Evolutionary conservation across 37 sponge, comb jelly and placozoan genomes (phyloP).

Genomic region (Cladorhizidae sp.): DNA sequence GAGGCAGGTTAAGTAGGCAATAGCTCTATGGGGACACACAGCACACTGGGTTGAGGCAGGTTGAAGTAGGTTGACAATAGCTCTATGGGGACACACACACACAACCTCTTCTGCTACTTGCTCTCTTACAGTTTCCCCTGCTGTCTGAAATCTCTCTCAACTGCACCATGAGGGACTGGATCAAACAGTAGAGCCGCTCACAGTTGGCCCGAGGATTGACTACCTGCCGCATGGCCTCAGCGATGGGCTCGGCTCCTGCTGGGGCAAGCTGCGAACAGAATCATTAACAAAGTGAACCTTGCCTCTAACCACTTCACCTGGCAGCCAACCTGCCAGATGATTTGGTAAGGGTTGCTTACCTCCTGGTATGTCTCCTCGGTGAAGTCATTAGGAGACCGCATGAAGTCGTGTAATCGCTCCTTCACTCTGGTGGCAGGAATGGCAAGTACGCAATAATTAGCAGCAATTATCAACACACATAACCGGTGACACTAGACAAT

Average conservation of each 20-base stretch:
- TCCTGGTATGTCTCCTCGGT: conserved; percentile 19
- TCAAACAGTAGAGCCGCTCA: conserved; percentile 38
- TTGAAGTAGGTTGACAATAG: conserved; percentile 60
- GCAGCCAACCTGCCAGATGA: no score
- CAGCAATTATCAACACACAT: no score
- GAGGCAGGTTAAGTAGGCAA: no score
- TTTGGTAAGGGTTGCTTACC: conserved; percentile 10
- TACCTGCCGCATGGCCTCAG: conserved; percentile 63
- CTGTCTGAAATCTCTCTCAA: conserved; percentile 20
- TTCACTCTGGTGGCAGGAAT: conserved; percentile 23
- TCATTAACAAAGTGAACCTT: no score
- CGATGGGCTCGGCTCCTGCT: conserved; percentile 51
- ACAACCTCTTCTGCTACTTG: background rate
- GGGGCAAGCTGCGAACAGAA: conserved; percentile 70
- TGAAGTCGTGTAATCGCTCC: conserved; percentile 41
- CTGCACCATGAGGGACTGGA: conserved; percentile 24
- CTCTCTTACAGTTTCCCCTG: background rate
- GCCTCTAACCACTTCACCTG: no score
- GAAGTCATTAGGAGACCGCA: conserved; percentile 43
- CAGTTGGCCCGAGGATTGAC: conserved; percentile 69
- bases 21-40: no score
- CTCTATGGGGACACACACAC: conserved; percentile 12
- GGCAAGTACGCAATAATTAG: no score
- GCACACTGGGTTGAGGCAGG: conserved; percentile 16
- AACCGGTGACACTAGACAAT: no score